Conservation (phyloP, 2,113 vertebrate genomes). For the Brachypodius melanocephalos region DNA sequence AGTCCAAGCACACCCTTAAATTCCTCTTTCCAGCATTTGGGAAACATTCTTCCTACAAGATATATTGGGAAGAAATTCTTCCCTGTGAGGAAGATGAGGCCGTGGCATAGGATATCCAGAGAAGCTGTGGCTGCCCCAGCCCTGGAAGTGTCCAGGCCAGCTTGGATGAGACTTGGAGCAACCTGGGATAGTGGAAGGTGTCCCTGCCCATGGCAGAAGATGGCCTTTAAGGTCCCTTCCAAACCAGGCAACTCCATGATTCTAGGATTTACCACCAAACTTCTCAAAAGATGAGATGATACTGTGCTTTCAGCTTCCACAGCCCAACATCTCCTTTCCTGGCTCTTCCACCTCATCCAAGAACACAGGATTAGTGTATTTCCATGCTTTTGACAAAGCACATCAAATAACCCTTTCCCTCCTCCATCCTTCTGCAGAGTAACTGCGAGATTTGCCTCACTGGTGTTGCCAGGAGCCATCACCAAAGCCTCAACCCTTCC, state of each 20-base stretch:
- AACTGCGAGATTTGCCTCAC: not conserved
- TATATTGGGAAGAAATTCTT: not conserved
- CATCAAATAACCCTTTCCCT: not conserved
- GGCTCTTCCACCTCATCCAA: not conserved
- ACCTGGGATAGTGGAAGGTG: rapidly evolving
- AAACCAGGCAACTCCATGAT: not conserved
- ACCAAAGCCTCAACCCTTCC: not conserved
- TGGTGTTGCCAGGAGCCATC: not conserved
- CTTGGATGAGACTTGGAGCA: rapidly evolving
- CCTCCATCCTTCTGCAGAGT: not conserved
- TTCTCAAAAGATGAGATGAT: not conserved
- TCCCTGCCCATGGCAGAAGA: not conserved
- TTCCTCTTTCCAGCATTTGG: not conserved
- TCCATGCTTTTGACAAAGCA: not conserved
- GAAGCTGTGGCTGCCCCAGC: not conserved
- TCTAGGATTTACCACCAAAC: not conserved
- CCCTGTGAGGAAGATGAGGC: rapidly evolving
- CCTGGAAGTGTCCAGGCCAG: not conserved
- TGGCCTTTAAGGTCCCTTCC: not conserved
- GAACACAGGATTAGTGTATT: not conserved
- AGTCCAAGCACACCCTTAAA: not conserved
- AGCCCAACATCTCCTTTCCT: not conserved
- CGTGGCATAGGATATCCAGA: not conserved
- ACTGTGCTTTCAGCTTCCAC: not conserved
- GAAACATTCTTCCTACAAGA: not conserved